Evolutionary conservation across 2,113 vertebrate genomes (phyloP).

Genomic region (Verasper variegatus): DNA sequence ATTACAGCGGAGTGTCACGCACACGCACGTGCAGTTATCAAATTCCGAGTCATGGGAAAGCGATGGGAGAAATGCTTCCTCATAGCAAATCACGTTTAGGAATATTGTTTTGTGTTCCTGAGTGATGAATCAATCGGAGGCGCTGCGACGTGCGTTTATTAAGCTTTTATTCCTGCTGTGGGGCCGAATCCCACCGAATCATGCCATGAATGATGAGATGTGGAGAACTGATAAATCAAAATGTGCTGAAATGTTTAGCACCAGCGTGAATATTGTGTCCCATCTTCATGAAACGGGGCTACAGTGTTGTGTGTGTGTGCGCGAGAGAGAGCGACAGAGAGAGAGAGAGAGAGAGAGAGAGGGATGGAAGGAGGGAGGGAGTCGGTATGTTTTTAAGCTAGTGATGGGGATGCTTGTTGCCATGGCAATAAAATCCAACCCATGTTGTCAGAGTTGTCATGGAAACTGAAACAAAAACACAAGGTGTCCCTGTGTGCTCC

Average conservation of each 20-base stretch:
- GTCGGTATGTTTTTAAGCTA: slow-evolving; percentile 3
- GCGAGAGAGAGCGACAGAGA: not conserved
- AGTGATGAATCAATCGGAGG: slow-evolving; percentile 15
- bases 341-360: not conserved
- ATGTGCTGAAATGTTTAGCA: slow-evolving; percentile 28
- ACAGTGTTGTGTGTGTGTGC: slow-evolving; percentile 14
- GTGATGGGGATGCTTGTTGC: slow-evolving; percentile 71
- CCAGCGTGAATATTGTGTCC: slow-evolving; percentile 39
- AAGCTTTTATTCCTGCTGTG: slow-evolving; percentile 3
- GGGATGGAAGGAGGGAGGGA: not conserved
- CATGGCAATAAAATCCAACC: slow-evolving; percentile 73
- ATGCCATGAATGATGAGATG: slow-evolving; percentile 30
- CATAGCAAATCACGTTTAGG: not conserved
- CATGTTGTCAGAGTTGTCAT: slow-evolving; percentile 69
- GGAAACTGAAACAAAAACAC: slow-evolving; percentile 79
- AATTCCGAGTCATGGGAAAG: not conserved
- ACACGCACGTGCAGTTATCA: not conserved
- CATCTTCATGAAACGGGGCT: slow-evolving; percentile 30
- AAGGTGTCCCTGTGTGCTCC: slow-evolving; percentile 55
- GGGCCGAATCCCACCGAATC: not conserved
- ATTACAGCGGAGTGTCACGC: not conserved
- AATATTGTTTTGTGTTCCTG: slow-evolving; percentile 21
- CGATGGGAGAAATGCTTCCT: slow-evolving; percentile 7
- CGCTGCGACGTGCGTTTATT: too few species aligned
- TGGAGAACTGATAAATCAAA: slow-evolving; percentile 36